Percentiles rank a stretch among this genome's conserved stretches.
Conservation (phyloP, 2,113 vertebrate species). For the Heterotilapia buettikoferi region DNA sequence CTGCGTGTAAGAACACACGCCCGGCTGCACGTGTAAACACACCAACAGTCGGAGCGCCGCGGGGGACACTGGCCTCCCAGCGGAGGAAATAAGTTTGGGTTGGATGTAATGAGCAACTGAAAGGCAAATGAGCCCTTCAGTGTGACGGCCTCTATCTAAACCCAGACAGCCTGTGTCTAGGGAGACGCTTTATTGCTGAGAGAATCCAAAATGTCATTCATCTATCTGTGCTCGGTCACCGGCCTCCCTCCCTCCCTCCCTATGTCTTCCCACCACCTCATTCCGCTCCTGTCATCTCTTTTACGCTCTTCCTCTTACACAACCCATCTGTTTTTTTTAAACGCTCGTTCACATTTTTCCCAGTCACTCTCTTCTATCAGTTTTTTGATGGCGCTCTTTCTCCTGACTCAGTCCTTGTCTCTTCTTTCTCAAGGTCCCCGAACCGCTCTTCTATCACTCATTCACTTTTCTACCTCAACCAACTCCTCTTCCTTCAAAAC, state of each 20-base stretch:
- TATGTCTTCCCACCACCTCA: not conserved
- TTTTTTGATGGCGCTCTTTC: not conserved
- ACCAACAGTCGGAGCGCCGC: not conserved
- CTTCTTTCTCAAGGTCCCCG: not conserved
- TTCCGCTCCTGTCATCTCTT: slow-evolving; percentile 27
- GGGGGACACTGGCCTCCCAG: not conserved
- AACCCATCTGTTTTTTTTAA: not conserved
- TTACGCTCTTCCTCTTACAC: not conserved
- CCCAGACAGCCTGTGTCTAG: slow-evolving; percentile 53
- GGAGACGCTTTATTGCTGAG: slow-evolving; percentile 62
- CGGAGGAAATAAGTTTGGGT: slow-evolving; percentile 49
- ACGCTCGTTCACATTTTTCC: not conserved
- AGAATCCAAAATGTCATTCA: slow-evolving; percentile 66
- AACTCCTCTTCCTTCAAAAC: not conserved
- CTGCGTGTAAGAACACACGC: not conserved
- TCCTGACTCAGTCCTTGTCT: not conserved
- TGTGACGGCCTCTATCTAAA: slow-evolving; percentile 56
- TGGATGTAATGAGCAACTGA: slow-evolving; percentile 61
- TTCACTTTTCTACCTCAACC: not conserved
- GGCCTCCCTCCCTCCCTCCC: not conserved
- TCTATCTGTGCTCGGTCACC: slow-evolving; percentile 11
- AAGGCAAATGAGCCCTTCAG: slow-evolving; percentile 64
- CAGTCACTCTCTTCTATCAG: not conserved
- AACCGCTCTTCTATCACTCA: not conserved
- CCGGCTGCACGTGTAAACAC: not conserved